A percentile compares a stretch with the other conserved stretches of the same genome.
These are phyloP conservation scores for Apogon hyalosoma DNA, from an alignment of 2,797 vertebrate species.

Conservation along the genomic window DNA sequence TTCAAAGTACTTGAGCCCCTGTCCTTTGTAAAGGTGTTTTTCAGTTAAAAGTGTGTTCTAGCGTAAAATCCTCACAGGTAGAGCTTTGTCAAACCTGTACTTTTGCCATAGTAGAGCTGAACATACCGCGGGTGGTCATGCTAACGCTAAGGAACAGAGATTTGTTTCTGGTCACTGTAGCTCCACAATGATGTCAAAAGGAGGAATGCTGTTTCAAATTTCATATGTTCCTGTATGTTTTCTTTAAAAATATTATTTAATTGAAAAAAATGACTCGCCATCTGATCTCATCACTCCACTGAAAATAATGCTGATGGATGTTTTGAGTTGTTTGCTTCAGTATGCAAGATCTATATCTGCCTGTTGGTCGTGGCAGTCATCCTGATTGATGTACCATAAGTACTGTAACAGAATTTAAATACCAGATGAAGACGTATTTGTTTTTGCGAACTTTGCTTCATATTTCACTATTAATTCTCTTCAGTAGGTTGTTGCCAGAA, in stretches of 20 bases:
- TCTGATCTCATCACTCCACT: slow-evolving; percentile 40
- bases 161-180: no score
- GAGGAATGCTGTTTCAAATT: slow-evolving; percentile 43
- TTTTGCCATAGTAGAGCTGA: no score
- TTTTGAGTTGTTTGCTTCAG: slow-evolving; percentile 48
- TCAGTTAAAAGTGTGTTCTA: no score
- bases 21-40: no score
- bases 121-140: no score
- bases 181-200: slow-evolving; percentile 23
- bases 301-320: slow-evolving; percentile 24
- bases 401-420: slow-evolving; percentile 46
- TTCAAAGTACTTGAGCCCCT: no score
- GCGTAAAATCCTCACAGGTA: no score
- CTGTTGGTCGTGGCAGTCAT: slow-evolving; percentile 34
- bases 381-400: slow-evolving; percentile 57
- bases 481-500: slow-evolving; percentile 46
- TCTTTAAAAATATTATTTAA: slow-evolving; percentile 6
- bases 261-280: slow-evolving; percentile 3
- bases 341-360: slow-evolving; percentile 44
- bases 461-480: slow-evolving; percentile 60
- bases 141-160: no score
- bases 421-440: slow-evolving; percentile 55
- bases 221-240: slow-evolving; percentile 28
- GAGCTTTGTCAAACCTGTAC: no score
- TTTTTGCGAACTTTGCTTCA: slow-evolving; percentile 54